These are phyloP conservation scores for Troides helena DNA, from an alignment of 2,888 invertebrate species.

Conservation along the genomic window DNA sequence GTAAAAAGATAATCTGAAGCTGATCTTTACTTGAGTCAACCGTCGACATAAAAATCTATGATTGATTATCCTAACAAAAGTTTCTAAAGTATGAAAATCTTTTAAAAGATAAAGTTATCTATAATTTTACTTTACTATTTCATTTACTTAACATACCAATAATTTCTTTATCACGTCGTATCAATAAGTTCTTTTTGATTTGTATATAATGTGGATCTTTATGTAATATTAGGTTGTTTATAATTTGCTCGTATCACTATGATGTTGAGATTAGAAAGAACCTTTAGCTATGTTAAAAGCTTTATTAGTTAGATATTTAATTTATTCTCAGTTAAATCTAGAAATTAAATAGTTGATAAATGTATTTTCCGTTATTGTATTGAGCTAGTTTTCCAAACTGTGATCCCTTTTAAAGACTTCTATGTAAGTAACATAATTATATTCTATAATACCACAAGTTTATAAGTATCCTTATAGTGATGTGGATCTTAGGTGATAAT, in stretches of 20 bases:
- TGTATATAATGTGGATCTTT: constrained; percentile 2
- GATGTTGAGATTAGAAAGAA: neutral
- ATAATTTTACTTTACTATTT: neutral
- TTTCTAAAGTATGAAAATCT: constrained; percentile 3
- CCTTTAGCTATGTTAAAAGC: constrained; percentile 1
- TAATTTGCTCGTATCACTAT: neutral
- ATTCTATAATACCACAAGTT: constrained; percentile 44
- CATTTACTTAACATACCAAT: neutral
- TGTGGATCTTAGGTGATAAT: constrained; percentile 23
- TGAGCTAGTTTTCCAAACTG: constrained; percentile 77
- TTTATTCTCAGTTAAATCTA: neutral
- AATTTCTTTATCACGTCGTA: neutral
- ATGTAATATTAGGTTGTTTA: neutral
- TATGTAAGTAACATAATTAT: constrained; percentile 68
- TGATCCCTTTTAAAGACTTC: constrained; percentile 80
- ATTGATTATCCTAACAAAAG: constrained; percentile 7
- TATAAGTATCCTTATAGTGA: constrained; percentile 23
- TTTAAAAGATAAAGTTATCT: neutral
- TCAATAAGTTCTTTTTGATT: constrained; percentile 4
- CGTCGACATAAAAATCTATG: neutral
- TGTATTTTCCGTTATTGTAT: constrained; percentile 58
- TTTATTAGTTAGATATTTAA: neutral
- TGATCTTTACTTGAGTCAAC: constrained; percentile 27
- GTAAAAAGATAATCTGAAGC: constrained; percentile 14
- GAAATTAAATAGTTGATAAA: constrained; percentile 30